Evolutionary conservation across 2,113 vertebrate species (phyloP), one percentile per base, ranked within the genome.

Genomic region (Catharus bicknelli): DNA sequence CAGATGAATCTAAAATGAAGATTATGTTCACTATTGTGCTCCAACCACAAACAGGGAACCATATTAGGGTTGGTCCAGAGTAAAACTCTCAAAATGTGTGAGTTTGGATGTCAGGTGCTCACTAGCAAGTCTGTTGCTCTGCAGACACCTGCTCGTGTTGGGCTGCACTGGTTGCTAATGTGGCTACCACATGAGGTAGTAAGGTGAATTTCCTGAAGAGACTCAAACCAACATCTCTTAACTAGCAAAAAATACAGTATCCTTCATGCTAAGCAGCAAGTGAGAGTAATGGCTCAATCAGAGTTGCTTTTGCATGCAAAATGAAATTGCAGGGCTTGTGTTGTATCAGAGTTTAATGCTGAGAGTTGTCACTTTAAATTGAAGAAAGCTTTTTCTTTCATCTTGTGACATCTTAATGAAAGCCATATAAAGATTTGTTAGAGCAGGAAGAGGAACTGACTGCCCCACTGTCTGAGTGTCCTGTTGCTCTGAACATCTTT

Each of bases 41-140:
- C 7, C 42, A 83, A 0, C 47, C 14, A 20, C 27, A 38, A 61
- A 42, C 7, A 50, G 34, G n/a, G 78, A 88, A 13, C 27, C 13
- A 8, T 0, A 0, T 64, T 34, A 32, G 54, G 62, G n/a, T 17
- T 63, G 12, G 8, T 58, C 29, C 9, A 2, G 77, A 76, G 29
- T 47, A 51, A 67, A 83, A 38, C 29, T 66, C 32, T 43, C 5
- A 47, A 9, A 38, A n/a, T 16, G 2, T 19, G 10, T 32, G 43
- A 38, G 20, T 40, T 42, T 78, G 43, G 23, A 11, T 90, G 51
- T 63, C 51, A 51, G 59, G 10, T 77, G 30, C 32, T 90, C 22
- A 1, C 38, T 83, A 5, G 8, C 16, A 59, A 7, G 34, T 57
- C n/a, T 25, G 7, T 38, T 88, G 30, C 25, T 54, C 11, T 70